Base-by-base conservation (phyloP, 2,113 vertebrate genomes). In the Aegotheles bennettii region DNA sequence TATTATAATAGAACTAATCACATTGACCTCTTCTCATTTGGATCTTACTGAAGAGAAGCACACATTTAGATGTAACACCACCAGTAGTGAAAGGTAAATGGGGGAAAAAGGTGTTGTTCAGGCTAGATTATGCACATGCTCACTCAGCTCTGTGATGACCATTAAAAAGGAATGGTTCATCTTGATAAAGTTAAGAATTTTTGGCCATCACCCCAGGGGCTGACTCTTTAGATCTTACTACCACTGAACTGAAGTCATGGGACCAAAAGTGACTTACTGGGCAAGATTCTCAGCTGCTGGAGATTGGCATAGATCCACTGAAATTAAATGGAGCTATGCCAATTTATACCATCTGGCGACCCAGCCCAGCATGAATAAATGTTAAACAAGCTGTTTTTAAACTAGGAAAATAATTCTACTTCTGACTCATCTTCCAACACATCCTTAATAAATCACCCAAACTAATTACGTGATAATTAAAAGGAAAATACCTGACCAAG, bases 341-440 rank as follows among this genome's bases (percentile, higher is more conserved):
- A 96, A 35, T 88, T 96, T 84, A 74, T 74, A 92, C 92, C 96
- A 93, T 95, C 87, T 96, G 95, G 90, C 89, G 85, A 92, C 71
- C 73, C 79, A 92, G 64, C 60, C 82, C 90, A 92, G 54, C 68
- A 80, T 86, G 84, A 94, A 93, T 95, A 96, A 87, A 94, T 86
- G 85, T 95, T 93, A 93, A 93, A 94, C 59, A 93, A 91, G 67
- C 16, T 90, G 71, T 1, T 94, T 95, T 88, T 89, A 96, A 93
- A 81, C 47, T 78, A 86, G 60, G 51, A 91, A 95, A 84, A 84
- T 95, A 70, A 93, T 86, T 95, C 87, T 26, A 36, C 50, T 93
- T 95, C 71, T 80, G 63, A 89, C 51, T 92, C 0, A 7, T 51
- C 64, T 94, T 91, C 85, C 81, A 94, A 79, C n/a, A 57, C 36